A percentile compares a stretch with the other conserved stretches of the same genome.
Evolutionary conservation across 1,140 invertebrate species (phyloP).

Genomic region (Nasonia longicornis): DNA sequence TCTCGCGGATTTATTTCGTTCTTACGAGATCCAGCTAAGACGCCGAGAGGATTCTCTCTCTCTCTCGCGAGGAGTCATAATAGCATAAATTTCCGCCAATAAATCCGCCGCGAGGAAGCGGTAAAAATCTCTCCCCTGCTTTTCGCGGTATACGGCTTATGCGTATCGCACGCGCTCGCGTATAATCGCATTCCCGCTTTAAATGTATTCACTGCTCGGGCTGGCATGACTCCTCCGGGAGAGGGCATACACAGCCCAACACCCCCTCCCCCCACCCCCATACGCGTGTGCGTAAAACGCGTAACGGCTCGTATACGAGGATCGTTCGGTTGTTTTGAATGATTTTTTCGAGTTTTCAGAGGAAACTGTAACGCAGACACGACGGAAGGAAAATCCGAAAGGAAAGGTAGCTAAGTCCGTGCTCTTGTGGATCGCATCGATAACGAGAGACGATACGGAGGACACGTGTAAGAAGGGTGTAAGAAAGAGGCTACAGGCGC

Average conservation of each 20-base stretch:
- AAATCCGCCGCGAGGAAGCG: slow-evolving; percentile 57
- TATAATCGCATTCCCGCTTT: slow-evolving; percentile 66
- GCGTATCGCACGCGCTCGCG: not conserved
- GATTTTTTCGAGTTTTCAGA: not conserved
- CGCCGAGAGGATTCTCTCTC: not conserved
- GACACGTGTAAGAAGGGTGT: slow-evolving; percentile 51
- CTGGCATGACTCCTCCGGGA: slow-evolving; percentile 28
- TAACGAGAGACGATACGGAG: slow-evolving; percentile 33
- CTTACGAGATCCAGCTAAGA: slow-evolving; percentile 3
- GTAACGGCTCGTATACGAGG: slow-evolving; percentile 27
- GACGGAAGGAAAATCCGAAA: not conserved
- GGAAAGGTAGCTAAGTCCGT: not conserved
- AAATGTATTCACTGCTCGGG: slow-evolving; percentile 63
- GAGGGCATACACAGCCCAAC: not conserved
- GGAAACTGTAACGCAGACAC: not conserved
- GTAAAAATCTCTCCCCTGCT: slow-evolving; percentile 55
- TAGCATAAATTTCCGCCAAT: slow-evolving; percentile 65
- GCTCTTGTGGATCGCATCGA: not conserved
- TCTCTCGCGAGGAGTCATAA: slow-evolving; percentile 41
- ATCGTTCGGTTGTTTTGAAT: not conserved
- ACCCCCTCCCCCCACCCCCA: too few species aligned
- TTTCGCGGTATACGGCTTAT: not conserved
- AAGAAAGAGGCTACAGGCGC: slow-evolving; percentile 48
- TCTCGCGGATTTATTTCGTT: slow-evolving; percentile 23
- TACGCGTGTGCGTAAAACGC: slow-evolving; percentile 32